phyloP scores from a whole-genome alignment of 2,888 invertebrate species.

The Tipula unca region DNA sequence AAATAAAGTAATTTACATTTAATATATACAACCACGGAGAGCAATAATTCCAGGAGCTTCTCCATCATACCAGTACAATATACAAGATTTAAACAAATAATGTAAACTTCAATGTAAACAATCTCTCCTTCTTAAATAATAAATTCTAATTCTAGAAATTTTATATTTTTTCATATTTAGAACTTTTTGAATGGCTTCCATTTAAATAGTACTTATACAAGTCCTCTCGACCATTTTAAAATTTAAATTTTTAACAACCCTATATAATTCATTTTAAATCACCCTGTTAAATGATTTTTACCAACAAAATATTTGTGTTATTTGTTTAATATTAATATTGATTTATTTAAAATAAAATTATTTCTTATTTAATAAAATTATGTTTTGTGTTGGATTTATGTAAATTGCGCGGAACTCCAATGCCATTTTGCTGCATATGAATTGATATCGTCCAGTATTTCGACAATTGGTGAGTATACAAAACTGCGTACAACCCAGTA shows the following conservation, averaged over 20 bases:
- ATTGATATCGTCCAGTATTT: no score
- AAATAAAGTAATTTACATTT: not conserved
- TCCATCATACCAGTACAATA: not conserved
- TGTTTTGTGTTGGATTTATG: no score
- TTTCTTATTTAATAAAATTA: not conserved
- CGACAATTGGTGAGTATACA: no score
- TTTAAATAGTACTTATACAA: not conserved
- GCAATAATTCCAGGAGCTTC: not conserved
- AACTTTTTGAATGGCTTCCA: not conserved
- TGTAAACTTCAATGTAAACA: not conserved
- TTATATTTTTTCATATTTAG: not conserved
- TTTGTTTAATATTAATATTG: not conserved
- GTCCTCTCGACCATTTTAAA: not conserved
- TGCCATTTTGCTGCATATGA: no score
- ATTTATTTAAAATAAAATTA: not conserved
- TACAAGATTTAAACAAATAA: not conserved
- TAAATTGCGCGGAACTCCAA: no score
- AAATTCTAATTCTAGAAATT: not conserved
- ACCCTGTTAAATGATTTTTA: not conserved
- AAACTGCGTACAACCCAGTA: no score
- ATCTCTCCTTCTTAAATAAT: not conserved
- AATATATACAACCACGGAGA: not conserved
- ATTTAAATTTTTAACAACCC: not conserved
- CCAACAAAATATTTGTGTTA: not conserved
- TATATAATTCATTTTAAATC: not conserved